These are phyloP conservation scores for Chitala chitala DNA, from an alignment of 2,113 vertebrate species.

Conservation along the genomic window DNA sequence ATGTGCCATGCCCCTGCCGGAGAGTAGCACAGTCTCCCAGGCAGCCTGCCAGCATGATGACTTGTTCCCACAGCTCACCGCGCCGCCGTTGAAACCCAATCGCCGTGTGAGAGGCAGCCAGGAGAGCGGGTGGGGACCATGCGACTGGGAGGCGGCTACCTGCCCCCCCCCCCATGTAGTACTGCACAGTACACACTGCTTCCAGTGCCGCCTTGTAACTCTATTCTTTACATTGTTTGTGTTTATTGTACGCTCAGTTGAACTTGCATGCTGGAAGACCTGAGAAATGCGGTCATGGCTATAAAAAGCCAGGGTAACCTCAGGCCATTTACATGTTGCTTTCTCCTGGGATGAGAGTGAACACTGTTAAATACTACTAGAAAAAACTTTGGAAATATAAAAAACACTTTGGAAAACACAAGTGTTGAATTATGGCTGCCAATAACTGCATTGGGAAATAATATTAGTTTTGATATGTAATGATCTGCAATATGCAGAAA, in stretches of 20 bases:
- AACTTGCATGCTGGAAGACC: constrained; percentile 40
- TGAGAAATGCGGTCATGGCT: constrained; percentile 25
- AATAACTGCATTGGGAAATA: no score
- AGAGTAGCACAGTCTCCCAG: constrained; percentile 40
- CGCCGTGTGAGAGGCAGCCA: constrained; percentile 54
- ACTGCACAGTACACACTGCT: constrained; percentile 20
- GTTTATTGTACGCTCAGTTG: constrained; percentile 39
- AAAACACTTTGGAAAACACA: no score
- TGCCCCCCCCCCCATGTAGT: background rate
- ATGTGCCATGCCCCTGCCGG: constrained; percentile 40
- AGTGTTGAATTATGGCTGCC: no score
- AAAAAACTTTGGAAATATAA: no score
- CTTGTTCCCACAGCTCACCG: constrained; percentile 59
- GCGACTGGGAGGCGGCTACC: constrained; percentile 29
- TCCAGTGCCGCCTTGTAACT: constrained; percentile 21
- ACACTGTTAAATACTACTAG: no score
- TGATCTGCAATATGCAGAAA: no score
- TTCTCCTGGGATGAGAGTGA: constrained; percentile 1
- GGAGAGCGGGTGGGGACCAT: constrained; percentile 42
- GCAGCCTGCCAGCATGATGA: constrained; percentile 42
- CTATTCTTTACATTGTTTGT: constrained; percentile 38
- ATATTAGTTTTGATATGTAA: no score
- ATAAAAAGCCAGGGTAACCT: constrained; percentile 19
- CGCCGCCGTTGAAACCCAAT: constrained; percentile 59
- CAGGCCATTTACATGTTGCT: constrained; percentile 39